Evolutionary conservation across 2,888 invertebrate genomes (phyloP).

Genomic region (Poecilus cupreus): DNA sequence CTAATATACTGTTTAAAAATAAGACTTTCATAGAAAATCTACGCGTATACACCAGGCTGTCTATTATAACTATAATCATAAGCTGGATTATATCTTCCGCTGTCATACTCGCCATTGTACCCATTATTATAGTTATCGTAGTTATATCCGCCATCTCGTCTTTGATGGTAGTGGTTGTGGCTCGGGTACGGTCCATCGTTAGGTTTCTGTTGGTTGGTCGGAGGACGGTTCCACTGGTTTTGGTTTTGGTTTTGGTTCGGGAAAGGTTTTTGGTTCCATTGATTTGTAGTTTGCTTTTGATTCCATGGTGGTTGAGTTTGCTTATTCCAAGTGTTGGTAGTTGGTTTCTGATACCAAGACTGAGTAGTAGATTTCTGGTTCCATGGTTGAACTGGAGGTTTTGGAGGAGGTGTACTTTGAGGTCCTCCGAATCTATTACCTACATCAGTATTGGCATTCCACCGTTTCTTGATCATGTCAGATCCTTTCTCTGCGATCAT

Average conservation of each 20-base stretch:
- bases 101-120: neutral
- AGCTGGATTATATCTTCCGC: neutral
- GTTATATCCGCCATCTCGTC: neutral
- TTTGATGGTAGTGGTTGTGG: conserved; percentile 20
- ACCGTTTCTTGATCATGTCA: conserved; percentile 69
- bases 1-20: conserved; percentile 13
- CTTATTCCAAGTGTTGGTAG: neutral
- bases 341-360: neutral
- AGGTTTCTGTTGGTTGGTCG: neutral
- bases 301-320: neutral
- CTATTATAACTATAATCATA: conserved; percentile 35
- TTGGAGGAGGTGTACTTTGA: neutral
- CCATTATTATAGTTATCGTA: conserved; percentile 23
- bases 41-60: neutral
- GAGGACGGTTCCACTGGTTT: conserved; percentile 20
- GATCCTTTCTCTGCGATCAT: conserved; percentile 72
- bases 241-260: neutral
- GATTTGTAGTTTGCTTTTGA: neutral
- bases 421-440: conserved; percentile 30
- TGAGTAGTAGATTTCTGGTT: neutral
- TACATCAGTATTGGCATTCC: conserved; percentile 59
- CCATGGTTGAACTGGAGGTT: neutral
- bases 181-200: neutral
- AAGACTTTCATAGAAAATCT: conserved; percentile 40
- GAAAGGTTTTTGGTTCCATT: neutral